These are phyloP conservation scores for Acipenser transmontanus DNA, from an alignment of 2,797 vertebrate genomes.

Conservation along the genomic window DNA sequence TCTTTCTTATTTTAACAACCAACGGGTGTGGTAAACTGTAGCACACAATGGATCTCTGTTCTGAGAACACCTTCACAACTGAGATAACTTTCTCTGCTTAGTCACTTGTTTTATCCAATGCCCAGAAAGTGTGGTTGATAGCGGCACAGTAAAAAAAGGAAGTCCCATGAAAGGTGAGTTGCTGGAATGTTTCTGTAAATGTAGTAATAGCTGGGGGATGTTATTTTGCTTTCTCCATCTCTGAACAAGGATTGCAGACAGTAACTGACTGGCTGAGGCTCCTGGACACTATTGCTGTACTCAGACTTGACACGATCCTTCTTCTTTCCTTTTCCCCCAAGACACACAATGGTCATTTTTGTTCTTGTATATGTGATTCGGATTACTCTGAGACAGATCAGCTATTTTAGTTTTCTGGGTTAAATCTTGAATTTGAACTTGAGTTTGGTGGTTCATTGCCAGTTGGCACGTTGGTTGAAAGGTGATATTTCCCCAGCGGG, in stretches of 20 bases:
- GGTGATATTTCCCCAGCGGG: constrained; percentile 13
- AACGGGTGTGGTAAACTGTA: too few relatives aligned
- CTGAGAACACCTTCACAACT: too few relatives aligned
- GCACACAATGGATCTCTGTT: too few relatives aligned
- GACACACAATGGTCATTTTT: constrained; percentile 19
- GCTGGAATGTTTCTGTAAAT: too few relatives aligned
- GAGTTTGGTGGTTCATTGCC: constrained; percentile 11
- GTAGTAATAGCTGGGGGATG: too few relatives aligned
- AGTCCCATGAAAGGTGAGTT: too few relatives aligned
- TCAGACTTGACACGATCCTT: background rate
- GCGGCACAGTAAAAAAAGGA: too few relatives aligned
- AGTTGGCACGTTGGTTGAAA: constrained; percentile 15
- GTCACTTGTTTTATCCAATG: too few relatives aligned
- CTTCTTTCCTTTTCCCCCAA: background rate
- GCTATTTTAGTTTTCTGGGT: constrained; percentile 17
- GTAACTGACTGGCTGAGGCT: constrained; percentile 4
- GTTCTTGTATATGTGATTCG: constrained; percentile 13
- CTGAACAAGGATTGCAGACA: background rate
- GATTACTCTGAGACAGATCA: constrained; percentile 16
- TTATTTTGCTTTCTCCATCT: too few relatives aligned
- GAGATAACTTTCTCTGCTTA: too few relatives aligned
- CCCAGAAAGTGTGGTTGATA: too few relatives aligned
- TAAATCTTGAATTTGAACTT: constrained; percentile 15
- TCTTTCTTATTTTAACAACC: too few relatives aligned
- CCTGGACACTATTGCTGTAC: background rate